A percentile compares a stretch with the other conserved stretches of the same genome.
Conservation (phyloP, 2,888 invertebrate genomes). For the Dryobota labecula region DNA sequence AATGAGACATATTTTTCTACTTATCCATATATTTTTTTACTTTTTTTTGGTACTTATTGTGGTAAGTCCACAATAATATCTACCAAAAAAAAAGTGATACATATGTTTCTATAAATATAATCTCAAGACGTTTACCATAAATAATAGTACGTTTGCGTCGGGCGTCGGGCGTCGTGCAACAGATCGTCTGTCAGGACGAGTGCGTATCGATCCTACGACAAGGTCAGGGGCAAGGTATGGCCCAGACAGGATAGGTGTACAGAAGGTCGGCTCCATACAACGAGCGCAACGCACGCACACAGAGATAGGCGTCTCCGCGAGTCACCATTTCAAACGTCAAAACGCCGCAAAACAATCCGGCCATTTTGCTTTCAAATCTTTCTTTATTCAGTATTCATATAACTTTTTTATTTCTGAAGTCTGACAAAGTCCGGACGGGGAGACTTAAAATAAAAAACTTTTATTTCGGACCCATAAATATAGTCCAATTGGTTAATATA, state of each 20-base stretch:
- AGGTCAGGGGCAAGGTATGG: slow-evolving; percentile 52
- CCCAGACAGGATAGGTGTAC: background rate
- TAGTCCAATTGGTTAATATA: too few species aligned
- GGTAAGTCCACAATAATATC: background rate
- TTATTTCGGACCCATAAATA: too few species aligned
- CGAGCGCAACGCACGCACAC: background rate
- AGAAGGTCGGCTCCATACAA: background rate
- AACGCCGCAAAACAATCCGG: too few species aligned
- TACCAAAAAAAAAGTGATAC: background rate
- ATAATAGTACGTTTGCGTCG: slow-evolving; percentile 7
- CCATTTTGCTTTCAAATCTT: background rate
- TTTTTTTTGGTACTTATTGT: too few species aligned
- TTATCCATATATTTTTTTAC: background rate
- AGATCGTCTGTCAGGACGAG: slow-evolving; percentile 54
- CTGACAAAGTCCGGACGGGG: background rate
- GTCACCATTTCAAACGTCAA: background rate
- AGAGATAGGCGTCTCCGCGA: background rate
- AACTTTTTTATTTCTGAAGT: background rate
- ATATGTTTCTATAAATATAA: slow-evolving; percentile 12
- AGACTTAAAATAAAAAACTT: too few species aligned
- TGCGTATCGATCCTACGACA: slow-evolving; percentile 52
- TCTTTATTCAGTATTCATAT: background rate
- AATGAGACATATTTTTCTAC: background rate
- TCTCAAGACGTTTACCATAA: slow-evolving; percentile 19
- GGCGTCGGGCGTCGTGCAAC: slow-evolving; percentile 36